phyloP scores from a whole-genome alignment of 2,888 invertebrate species.

The Chrysolina oricalcia region DNA sequence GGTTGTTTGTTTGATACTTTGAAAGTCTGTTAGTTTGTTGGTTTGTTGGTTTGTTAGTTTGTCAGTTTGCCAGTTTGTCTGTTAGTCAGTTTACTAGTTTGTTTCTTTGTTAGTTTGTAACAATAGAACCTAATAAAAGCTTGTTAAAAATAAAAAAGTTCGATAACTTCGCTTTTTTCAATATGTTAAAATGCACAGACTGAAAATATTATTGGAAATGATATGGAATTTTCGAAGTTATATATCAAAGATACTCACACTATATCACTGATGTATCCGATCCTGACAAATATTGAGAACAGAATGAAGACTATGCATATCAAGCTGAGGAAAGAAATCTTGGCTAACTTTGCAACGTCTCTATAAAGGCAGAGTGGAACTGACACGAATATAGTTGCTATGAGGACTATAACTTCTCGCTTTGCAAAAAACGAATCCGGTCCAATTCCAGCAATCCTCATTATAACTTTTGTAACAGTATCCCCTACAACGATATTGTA shows the following conservation, averaged over 20 bases:
- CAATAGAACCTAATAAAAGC: too few species aligned
- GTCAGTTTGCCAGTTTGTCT: too few species aligned
- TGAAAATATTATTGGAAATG: too few species aligned
- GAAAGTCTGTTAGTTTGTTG: too few species aligned
- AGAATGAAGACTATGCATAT: slow-evolving; percentile 84
- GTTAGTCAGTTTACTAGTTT: too few species aligned
- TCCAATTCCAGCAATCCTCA: slow-evolving; percentile 78
- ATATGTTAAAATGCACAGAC: too few species aligned
- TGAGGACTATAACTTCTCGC: slow-evolving; percentile 80
- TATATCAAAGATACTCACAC: slow-evolving; percentile 76
- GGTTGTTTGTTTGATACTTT: too few species aligned
- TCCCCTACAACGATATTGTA: slow-evolving; percentile 92
- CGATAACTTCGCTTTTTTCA: too few species aligned
- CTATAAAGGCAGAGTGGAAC: slow-evolving; percentile 86
- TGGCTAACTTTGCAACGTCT: slow-evolving; percentile 81
- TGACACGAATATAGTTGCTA: slow-evolving; percentile 83
- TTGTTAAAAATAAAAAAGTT: too few species aligned
- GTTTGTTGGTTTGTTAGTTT: too few species aligned
- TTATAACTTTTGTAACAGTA: slow-evolving; percentile 86
- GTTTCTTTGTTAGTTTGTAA: too few species aligned
- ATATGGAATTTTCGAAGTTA: too few species aligned
- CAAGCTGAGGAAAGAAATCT: slow-evolving; percentile 80
- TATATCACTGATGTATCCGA: slow-evolving; percentile 75
- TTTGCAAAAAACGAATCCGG: slow-evolving; percentile 76
- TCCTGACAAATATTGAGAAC: slow-evolving; percentile 78